Evolutionary conservation across 2,888 invertebrate species (phyloP), one percentile per base, ranked within the genome.

Genomic region (Caenorhabditis sp.): DNA sequence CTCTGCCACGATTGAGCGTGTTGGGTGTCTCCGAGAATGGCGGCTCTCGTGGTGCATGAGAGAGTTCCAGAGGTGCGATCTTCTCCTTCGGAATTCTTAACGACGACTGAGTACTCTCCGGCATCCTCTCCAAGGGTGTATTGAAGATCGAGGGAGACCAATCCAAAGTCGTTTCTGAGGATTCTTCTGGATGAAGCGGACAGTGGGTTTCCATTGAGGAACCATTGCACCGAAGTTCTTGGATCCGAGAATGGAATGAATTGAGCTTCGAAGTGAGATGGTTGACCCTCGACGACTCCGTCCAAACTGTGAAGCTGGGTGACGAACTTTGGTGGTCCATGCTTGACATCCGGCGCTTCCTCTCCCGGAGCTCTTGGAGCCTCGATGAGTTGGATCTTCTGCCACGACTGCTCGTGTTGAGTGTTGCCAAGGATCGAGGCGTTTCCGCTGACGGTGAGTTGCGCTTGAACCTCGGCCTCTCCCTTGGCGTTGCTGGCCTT

Each of bases 251-350:
- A 89, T 22, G 95, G 76, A 97, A 85, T 79, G 80, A 89, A 89
- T 61, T 96, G 95, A 24, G 97, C 97, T 93, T 98, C 98, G 93
- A 97, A 98, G 93, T 98, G 97, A 87, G 96, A 97, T 89, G 87
- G 95, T 77, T 95, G 95, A 68, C 96, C 95, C 94, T 97, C 97
- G 16, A 87, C 76, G 41, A 90, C 82, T 16, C 81, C 86, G 28
- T 89, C 88, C n/a, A 86, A 66, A 26, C 85, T 86, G 74, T 87
- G 86, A 8, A 89, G 77, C 47, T 79, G 82, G 6, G 83, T 85
- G 49, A 86, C 95, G 93, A 97, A 97, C 93, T 95, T 95, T 7
- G 97, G 97, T 89, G 97, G 95, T 14, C 87, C 90, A 19, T 89
- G 90, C 74, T 85, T 93, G 89, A 75, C 96, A 96, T 90, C 90